Conservation (phyloP, 2,888 invertebrate genomes). For the Gonocerus acuteangulatus region DNA sequence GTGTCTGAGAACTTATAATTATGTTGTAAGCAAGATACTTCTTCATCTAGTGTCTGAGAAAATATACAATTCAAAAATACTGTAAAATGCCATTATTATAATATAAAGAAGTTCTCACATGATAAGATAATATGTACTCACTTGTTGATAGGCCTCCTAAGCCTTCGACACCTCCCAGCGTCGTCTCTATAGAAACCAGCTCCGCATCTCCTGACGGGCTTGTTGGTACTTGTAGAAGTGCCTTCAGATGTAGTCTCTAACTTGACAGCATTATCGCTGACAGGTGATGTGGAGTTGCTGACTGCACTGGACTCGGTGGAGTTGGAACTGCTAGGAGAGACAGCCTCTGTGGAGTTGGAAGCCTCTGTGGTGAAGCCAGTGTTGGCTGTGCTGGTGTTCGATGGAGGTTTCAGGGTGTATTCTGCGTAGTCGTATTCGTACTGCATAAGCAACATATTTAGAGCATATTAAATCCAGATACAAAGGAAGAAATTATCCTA, state of each 20-base stretch:
- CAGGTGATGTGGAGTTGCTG: slow-evolving; percentile 5
- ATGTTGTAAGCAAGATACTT: too few species aligned
- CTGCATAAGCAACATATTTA: slow-evolving; percentile 44
- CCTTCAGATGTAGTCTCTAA: neutral
- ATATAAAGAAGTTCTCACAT: too few species aligned
- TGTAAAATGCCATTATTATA: too few species aligned
- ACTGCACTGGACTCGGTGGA: neutral
- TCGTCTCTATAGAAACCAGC: slow-evolving; percentile 42
- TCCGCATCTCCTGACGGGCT: slow-evolving; percentile 37
- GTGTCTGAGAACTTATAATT: too few species aligned
- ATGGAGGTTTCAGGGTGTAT: slow-evolving; percentile 57
- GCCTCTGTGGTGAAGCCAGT: slow-evolving; percentile 15
- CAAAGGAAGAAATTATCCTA: too few species aligned
- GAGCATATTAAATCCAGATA: too few species aligned
- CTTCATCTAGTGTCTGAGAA: too few species aligned
- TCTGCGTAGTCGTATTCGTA: slow-evolving; percentile 66
- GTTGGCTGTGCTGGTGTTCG: slow-evolving; percentile 28
- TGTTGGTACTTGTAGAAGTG: slow-evolving; percentile 12
- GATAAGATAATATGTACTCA: slow-evolving; percentile 16
- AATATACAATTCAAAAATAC: too few species aligned
- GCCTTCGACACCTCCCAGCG: slow-evolving; percentile 43
- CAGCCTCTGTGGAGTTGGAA: neutral
- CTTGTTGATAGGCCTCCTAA: slow-evolving; percentile 36
- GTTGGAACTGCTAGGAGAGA: neutral
- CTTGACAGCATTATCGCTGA: neutral